Evolutionary conservation across 2,888 invertebrate species (phyloP).

Genomic region (Steinernema carpocapsae): DNA sequence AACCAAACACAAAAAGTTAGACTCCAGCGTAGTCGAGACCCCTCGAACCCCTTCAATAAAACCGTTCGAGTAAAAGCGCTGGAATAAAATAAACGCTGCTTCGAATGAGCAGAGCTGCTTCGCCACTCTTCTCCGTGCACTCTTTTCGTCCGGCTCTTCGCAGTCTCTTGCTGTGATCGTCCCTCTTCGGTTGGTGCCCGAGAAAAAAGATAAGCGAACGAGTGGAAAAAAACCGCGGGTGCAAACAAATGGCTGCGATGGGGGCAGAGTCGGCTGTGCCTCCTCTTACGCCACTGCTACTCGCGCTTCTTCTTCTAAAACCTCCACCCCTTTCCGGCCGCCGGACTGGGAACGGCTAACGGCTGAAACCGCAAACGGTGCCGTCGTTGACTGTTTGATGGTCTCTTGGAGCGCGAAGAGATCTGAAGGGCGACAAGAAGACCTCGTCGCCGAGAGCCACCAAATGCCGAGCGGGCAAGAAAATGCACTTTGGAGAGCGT

Average conservation of each 20-base stretch:
- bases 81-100: constrained; percentile 29
- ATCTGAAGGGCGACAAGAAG: background rate
- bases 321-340: too few species aligned
- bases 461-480: constrained; percentile 5
- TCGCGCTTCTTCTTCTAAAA: too few species aligned
- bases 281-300: background rate
- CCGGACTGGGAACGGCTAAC: too few species aligned
- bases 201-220: constrained; percentile 34
- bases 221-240: constrained; percentile 25
- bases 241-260: constrained; percentile 35
- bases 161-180: background rate
- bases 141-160: constrained; percentile 7
- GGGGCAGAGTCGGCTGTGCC: background rate
- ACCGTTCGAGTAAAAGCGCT: background rate
- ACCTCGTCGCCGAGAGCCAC: background rate
- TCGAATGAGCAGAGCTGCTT: too few species aligned
- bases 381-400: too few species aligned
- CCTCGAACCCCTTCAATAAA: too few species aligned
- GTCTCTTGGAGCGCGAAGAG: background rate
- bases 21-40: too few species aligned
- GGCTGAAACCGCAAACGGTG: too few species aligned
- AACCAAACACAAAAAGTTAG: background rate
- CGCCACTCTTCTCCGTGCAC: background rate
- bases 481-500: constrained; percentile 22
- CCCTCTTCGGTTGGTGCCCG: background rate